Evolutionary conservation across 2,888 invertebrate genomes (phyloP).

Genomic region (Iselma pallidipennis): DNA sequence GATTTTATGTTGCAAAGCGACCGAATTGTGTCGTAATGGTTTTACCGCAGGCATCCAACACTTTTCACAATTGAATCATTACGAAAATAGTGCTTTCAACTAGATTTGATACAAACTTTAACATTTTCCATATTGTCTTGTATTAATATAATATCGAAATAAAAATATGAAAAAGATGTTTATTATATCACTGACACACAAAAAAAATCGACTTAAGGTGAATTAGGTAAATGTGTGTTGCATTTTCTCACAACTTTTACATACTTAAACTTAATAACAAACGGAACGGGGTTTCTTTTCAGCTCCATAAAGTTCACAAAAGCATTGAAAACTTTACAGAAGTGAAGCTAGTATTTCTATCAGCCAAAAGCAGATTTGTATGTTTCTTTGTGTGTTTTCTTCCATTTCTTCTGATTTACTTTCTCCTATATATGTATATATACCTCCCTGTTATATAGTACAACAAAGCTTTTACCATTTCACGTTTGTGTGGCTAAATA

Average conservation of each 20-base stretch:
- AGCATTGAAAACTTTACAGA: slow-evolving; percentile 26
- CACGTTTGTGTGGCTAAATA: not conserved
- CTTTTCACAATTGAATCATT: not conserved
- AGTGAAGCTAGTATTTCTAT: slow-evolving; percentile 18
- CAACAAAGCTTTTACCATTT: not conserved
- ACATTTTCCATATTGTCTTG: no score
- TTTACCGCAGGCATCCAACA: not conserved
- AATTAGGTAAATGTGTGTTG: not conserved
- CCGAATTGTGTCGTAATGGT: not conserved
- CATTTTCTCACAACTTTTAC: slow-evolving; percentile 14
- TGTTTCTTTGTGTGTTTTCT: slow-evolving; percentile 28
- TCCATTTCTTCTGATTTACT: slow-evolving; percentile 21
- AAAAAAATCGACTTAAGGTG: not conserved
- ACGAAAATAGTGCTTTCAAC: no score
- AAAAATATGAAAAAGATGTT: not conserved
- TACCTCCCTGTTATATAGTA: not conserved
- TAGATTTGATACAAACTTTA: no score
- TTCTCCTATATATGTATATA: slow-evolving; percentile 12
- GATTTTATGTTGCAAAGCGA: not conserved
- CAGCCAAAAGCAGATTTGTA: slow-evolving; percentile 33
- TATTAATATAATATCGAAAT: no score
- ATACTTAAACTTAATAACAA: slow-evolving; percentile 32
- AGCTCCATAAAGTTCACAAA: slow-evolving; percentile 33
- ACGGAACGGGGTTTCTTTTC: slow-evolving; percentile 34
- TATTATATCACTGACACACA: not conserved